Evolutionary conservation across 2,888 invertebrate genomes (phyloP).

Genomic region (Nephrotoma guestfalica): DNA sequence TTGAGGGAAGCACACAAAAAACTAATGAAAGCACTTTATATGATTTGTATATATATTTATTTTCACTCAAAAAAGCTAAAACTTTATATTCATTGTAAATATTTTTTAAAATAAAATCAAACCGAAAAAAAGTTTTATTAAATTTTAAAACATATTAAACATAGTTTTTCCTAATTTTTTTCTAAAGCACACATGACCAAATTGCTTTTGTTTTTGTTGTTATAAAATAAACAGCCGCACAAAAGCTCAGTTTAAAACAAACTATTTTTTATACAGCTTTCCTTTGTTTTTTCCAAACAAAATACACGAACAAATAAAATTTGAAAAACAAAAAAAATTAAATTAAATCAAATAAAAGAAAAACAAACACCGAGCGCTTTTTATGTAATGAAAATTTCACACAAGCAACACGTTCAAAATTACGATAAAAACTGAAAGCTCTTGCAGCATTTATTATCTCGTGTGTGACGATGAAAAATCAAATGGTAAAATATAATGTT

Average conservation of each 20-base stretch:
- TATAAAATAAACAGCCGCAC: background rate
- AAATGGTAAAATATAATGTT: background rate
- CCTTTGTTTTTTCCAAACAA: background rate
- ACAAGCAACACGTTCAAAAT: background rate
- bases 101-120: background rate
- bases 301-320: background rate
- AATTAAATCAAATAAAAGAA: background rate
- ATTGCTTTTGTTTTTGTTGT: background rate
- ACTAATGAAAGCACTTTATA: background rate
- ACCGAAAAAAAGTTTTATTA: background rate
- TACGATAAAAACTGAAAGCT: background rate
- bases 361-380: background rate
- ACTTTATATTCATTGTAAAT: background rate
- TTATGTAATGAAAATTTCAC: background rate
- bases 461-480: background rate
- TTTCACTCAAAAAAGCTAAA: background rate
- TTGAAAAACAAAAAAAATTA: background rate
- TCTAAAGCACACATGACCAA: background rate
- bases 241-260: background rate
- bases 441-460: background rate
- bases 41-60: background rate
- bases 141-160: background rate
- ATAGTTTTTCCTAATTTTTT: background rate
- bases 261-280: background rate
- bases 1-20: background rate